Evolutionary conservation across 2,113 vertebrate species (phyloP).

Genomic region (Lepus timidus): DNA sequence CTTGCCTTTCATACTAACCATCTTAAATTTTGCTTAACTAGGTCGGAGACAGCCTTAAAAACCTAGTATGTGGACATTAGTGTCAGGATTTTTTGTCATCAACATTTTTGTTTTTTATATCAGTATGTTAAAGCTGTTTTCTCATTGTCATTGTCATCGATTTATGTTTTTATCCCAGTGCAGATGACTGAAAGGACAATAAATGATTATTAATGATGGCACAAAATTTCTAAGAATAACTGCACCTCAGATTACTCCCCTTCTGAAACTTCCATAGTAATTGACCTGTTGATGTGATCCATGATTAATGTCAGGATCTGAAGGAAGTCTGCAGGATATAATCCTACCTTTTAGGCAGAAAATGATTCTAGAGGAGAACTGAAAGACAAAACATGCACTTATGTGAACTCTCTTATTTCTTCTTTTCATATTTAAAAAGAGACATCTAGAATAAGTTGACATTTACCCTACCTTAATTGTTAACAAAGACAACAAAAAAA

Average conservation of each 20-base stretch:
- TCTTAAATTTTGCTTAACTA: neutral
- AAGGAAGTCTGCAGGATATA: conserved; percentile 32
- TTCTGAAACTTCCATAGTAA: neutral
- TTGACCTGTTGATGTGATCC: conserved; percentile 46
- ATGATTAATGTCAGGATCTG: conserved; percentile 26
- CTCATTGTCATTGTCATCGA: neutral
- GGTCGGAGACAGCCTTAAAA: neutral
- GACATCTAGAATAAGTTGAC: neutral
- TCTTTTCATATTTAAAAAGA: neutral
- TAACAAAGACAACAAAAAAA: neutral
- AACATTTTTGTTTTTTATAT: neutral
- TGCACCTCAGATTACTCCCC: neutral
- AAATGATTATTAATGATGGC: conserved; percentile 60
- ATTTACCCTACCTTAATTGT: neutral
- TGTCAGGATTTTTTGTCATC: neutral
- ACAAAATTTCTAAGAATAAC: conserved; percentile 54
- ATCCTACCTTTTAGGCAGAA: neutral
- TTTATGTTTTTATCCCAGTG: conserved; percentile 41
- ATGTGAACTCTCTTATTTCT: neutral
- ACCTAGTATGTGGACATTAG: neutral
- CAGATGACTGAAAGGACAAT: neutral
- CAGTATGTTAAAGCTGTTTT: neutral
- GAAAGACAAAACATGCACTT: neutral
- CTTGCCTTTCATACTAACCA: neutral
- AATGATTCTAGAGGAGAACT: neutral